A percentile compares a stretch with the other conserved stretches of the same genome.
Conservation (phyloP, 2,888 invertebrate species). For the Chaitophorus viminalis region DNA sequence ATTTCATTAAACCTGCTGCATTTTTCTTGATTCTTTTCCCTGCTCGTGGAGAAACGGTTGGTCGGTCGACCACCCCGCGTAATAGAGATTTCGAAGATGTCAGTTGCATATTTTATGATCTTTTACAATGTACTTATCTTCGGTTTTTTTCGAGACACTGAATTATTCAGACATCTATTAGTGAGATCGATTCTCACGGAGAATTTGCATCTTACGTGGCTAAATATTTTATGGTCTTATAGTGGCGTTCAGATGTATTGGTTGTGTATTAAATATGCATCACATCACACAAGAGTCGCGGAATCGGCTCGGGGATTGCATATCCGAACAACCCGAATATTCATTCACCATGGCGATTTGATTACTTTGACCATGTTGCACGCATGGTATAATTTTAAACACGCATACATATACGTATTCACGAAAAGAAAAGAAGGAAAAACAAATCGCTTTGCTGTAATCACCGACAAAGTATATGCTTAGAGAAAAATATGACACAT, state of each 20-base stretch:
- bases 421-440: too few species aligned
- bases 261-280: constrained; percentile 31
- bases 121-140: constrained; percentile 57
- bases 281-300: neutral
- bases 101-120: constrained; percentile 58
- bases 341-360: neutral
- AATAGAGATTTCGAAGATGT: constrained; percentile 43
- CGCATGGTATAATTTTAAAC: neutral
- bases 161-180: constrained; percentile 58
- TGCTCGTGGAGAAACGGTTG: neutral
- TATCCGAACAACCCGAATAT: constrained; percentile 9
- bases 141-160: neutral
- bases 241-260: constrained; percentile 2
- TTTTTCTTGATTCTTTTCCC: neutral
- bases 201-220: constrained; percentile 30
- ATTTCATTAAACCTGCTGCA: constrained; percentile 40
- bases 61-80: constrained; percentile 6
- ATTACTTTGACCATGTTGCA: neutral
- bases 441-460: neutral
- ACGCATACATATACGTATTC: too few species aligned
- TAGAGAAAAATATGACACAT: too few species aligned
- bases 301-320: neutral
- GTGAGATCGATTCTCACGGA: constrained; percentile 45
- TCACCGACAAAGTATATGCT: too few species aligned
- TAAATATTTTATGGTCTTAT: constrained; percentile 49